Base-by-base conservation (phyloP, 2,113 vertebrate genomes). In the Laticauda laticaudata region DNA sequence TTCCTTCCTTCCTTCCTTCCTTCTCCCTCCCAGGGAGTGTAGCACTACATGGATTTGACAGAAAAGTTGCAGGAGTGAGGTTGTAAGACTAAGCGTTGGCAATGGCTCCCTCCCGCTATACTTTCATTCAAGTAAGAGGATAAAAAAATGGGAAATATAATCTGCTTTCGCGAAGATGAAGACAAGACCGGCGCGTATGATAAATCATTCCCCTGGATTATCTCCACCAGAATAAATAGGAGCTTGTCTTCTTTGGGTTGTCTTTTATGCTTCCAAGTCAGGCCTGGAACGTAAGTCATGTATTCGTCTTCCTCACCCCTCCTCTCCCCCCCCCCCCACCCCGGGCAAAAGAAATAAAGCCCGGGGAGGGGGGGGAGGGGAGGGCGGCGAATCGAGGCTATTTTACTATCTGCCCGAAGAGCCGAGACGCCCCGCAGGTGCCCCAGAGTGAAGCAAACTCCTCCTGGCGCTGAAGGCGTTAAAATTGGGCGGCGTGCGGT, bases 391-490 rank as follows among this genome's bases (percentile, higher is more conserved):
- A 15, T 51, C 2, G 64, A 75, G 29, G 12, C 2, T 15, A 81
- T 81, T 43, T 39, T 3, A 43, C 34, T 15, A 9, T 21, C 54
- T 61, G 18, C 59, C 45, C 53, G 43, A 51, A 21, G 18, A n/a
- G 29, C 86, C 3, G 3, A 86, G 85, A 20, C 21, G 6, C 10
- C 34, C 24, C 1, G 43, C 48, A 87, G 86, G 5, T 39, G 6
- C 10, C 21, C 14, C 3, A 89, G 86, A 87, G 86, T 3, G 24
- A 9, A 54, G 34, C 15, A n/a, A 24, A 34, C 45, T 29, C 12
- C 20, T 18, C 54, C 88, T 0, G 96, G 96, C 88, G 55, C 89
- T 5, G 94, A 93, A 96, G 59, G 96, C 88, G 96, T 97, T 97
- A 97, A 97, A 85, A 87, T 88, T 94, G 94, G 95, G 91, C 4